Evolutionary conservation across 2,113 vertebrate genomes (phyloP).

Genomic region (Oophaga pumilio): DNA sequence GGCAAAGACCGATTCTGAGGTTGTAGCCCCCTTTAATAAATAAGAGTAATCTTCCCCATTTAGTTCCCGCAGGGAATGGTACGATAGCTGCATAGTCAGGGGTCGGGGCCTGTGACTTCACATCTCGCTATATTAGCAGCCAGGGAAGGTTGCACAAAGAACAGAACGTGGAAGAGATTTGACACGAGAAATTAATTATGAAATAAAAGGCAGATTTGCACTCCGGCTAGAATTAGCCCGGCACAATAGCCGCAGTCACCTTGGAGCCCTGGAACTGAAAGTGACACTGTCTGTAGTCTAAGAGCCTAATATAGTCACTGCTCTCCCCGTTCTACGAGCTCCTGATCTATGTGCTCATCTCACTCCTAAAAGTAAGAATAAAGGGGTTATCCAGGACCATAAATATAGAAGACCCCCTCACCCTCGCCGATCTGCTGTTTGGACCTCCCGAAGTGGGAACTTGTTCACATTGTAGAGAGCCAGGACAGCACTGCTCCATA

Average conservation of each 20-base stretch:
- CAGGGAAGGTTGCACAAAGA: conserved; percentile 64
- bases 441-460: too few relatives aligned
- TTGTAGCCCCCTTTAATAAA: conserved; percentile 8
- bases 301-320: neutral
- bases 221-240: conserved; percentile 72
- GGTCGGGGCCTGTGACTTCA: neutral
- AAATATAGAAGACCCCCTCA: too few relatives aligned
- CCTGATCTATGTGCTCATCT: too few relatives aligned
- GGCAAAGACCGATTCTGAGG: conserved; percentile 4
- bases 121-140: conserved; percentile 69
- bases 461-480: too few relatives aligned
- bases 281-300: conserved; percentile 59
- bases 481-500: too few relatives aligned
- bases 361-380: neutral
- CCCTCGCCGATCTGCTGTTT: too few relatives aligned
- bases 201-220: conserved; percentile 76
- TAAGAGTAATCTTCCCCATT: conserved; percentile 54
- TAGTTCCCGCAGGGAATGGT: neutral
- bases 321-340: neutral
- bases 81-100: neutral
- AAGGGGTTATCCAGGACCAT: neutral
- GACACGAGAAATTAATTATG: conserved; percentile 77
- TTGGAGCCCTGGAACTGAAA: conserved; percentile 71
- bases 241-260: conserved; percentile 74
- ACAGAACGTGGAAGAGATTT: conserved; percentile 71